phyloP scores from a whole-genome alignment of 2,113 vertebrate species.

The Neogale vison region DNA sequence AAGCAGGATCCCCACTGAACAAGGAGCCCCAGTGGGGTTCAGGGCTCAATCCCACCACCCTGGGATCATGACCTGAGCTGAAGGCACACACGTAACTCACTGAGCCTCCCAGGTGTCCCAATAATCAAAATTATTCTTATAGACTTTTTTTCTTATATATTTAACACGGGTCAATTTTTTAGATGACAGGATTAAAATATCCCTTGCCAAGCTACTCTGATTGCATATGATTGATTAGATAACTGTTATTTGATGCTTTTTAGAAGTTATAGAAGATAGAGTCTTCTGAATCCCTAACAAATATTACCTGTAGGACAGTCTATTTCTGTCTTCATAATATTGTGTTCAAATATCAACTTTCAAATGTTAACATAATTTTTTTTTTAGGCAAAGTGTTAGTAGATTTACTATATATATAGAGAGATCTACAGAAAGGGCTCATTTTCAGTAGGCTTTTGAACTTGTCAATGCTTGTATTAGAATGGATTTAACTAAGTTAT shows the following conservation, averaged over 20 bases:
- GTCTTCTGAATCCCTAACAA: constrained; percentile 18
- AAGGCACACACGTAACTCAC: not conserved
- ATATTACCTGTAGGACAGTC: not conserved
- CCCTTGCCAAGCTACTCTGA: not conserved
- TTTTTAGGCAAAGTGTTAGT: not conserved
- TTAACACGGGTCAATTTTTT: not conserved
- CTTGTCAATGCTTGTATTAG: not conserved
- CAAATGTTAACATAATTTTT: not conserved
- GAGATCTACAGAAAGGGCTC: not conserved
- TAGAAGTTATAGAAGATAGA: not conserved
- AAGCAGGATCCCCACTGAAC: not conserved
- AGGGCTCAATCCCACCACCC: not conserved
- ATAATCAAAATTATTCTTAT: not conserved
- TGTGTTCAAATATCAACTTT: constrained; percentile 23
- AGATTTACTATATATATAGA: not conserved
- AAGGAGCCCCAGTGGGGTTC: not conserved
- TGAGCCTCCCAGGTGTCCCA: not conserved
- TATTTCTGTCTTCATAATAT: constrained; percentile 52
- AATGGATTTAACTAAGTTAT: not conserved
- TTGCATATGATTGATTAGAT: constrained; percentile 1
- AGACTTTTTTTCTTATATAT: not conserved
- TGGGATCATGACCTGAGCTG: not conserved
- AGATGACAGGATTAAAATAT: constrained; percentile 14
- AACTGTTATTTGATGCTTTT: not conserved
- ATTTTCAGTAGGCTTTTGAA: constrained; percentile 5